Percentiles rank a stretch among this genome's conserved stretches.
These are phyloP conservation scores for Tautogolabrus adspersus DNA, from an alignment of 2,113 vertebrate species.

Conservation along the genomic window DNA sequence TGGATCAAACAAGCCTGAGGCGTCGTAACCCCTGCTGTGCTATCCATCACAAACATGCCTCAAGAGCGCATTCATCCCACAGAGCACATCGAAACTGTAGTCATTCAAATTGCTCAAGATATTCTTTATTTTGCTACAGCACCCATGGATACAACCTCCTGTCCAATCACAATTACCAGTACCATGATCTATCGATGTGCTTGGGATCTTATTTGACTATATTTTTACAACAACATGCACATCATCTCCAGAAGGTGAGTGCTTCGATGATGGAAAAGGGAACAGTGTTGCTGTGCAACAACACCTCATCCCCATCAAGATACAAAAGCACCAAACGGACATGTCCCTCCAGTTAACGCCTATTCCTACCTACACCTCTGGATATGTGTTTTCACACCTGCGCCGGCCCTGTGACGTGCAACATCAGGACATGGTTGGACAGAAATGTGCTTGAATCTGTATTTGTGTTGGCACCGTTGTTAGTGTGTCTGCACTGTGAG, in stretches of 20 bases:
- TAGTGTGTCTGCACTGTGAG: constrained; percentile 11
- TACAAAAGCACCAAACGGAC: constrained; percentile 13
- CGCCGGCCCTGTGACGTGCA: constrained; percentile 5
- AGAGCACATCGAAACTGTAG: constrained; percentile 44
- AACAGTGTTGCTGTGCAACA: constrained; percentile 24
- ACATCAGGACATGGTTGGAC: constrained; percentile 17
- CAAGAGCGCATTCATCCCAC: constrained; percentile 47
- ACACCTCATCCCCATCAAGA: constrained; percentile 11
- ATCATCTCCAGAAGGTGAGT: constrained; percentile 3
- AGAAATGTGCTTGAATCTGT: constrained; percentile 13
- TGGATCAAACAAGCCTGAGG: constrained; percentile 62
- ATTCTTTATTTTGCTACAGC: constrained; percentile 45
- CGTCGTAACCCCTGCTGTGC: constrained; percentile 52
- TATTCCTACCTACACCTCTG: constrained; percentile 33
- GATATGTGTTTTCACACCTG: constrained; percentile 48
- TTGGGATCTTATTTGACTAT: constrained; percentile 5
- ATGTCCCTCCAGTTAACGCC: constrained; percentile 19
- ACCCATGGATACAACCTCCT: constrained; percentile 26
- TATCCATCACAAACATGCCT: constrained; percentile 64
- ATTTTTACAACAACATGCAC: constrained; percentile 22
- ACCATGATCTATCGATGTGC: constrained; percentile 30
- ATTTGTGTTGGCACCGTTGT: neutral
- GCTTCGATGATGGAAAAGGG: constrained; percentile 17
- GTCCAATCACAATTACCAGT: neutral
- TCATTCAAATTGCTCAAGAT: constrained; percentile 53